Base-by-base conservation (phyloP, 2,797 vertebrate species). In the Sebastolobus altivelis region DNA sequence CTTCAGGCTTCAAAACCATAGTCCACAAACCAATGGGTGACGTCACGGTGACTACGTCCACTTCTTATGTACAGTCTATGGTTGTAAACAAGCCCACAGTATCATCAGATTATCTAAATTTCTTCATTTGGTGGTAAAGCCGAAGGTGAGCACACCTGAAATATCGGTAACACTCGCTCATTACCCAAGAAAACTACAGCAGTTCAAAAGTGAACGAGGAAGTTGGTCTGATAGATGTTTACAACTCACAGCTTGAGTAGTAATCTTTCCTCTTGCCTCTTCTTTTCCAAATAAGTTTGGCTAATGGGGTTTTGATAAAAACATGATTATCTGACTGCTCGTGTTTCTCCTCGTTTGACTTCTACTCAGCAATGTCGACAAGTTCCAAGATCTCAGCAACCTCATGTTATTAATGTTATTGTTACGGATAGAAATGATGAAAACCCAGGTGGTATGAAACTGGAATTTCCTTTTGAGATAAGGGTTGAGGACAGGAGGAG, bases 401-500 rank as follows among this genome's bases (percentile, higher is more conserved):
- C 31, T 29, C n/a, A 4, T 8, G 18, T 46, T 9, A 22, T 9
- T 33, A 56, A 4, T 56, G 6, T 62, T 55, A 56, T 6, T 56
- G 12, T 62, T 60, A 56, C 8, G 3, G 20, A 14, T n/a, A 55
- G 25, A 72, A 27, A n/a, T 73, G 22, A 59, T 22, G 25, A 16
- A 68, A 68, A 49, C n/a, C 8, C 1, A 67, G 25, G 55, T 22
- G 46, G 11, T 65, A 2, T 40, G 10, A 63, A 71, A 73, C 22
- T 13, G 11, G 27, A 60, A 20, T 55, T 54, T 75, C 1, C 13
- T 25, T 29, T 77, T 69, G 6, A 62, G 49, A 58, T 76, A 35
- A 43, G 29, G n/a, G 81, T 65, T 71, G 49, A 54, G 49, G 49
- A 54, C 49, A 46, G 69, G 25, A 63, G 29, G 52, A 65, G 72